Evolutionary conservation across 2,113 vertebrate genomes (phyloP), one percentile per base, ranked within the genome.

Genomic region (Sigmodon hispidus): DNA sequence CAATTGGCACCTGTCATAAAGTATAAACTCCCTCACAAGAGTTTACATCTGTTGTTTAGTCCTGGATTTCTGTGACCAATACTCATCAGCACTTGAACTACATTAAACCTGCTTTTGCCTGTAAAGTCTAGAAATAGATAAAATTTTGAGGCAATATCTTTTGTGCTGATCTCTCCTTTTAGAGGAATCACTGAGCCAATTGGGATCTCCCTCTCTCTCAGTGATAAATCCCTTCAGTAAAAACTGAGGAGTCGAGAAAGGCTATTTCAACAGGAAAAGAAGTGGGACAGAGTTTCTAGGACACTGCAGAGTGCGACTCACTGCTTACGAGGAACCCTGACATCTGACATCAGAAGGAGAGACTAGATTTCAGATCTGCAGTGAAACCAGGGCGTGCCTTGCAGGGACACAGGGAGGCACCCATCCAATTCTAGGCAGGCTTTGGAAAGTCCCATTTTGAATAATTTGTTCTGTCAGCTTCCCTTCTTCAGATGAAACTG

Each of bases 361-460:
- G 84, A 87, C 83, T 77, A 91, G 93, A 93, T 96, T 90, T 89
- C 90, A 96, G 85, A 95, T 94, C 95, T 96, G 13, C 63, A 96
- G 90, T 94, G 96, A 97, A 97, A 96, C 97, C 55, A 76, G 84
- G 97, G 85, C 11, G 76, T 90, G 90, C 40, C 93, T 94, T n/a
- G 1, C 69, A 63, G 19, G 36, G 87, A 90, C 94, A 84, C 79
- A 61, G n/a, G 61, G 85, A 96, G 94, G 92, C 90, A 93, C 85
- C 88, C 85, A 63, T 91, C 94, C 92, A 96, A 59, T 86, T 96
- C 76, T 76, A 88, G 92, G n/a, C 93, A 85, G 63, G 77, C 59
- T 75, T 80, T 95, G 96, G 97, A 97, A 98, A 98, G 96, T 92
- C 97, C 94, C 92, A 2, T 77, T 85, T 83, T 93, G 57, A 94